Evolutionary conservation across 1,140 invertebrate species (phyloP).

Genomic region (Bombus balteatus): DNA sequence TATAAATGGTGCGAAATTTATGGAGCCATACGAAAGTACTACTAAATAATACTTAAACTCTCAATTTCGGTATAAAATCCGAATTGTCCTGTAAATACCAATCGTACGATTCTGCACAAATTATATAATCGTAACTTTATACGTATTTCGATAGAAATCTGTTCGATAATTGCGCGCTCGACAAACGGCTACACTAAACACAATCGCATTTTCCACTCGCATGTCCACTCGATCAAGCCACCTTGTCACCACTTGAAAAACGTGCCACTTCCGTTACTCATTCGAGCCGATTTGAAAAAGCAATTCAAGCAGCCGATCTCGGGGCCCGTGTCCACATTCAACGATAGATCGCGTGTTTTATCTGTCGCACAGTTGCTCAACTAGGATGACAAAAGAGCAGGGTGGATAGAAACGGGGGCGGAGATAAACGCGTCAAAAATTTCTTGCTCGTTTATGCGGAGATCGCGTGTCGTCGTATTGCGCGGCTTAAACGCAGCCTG

Average conservation of each 20-base stretch:
- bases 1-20: too few relatives aligned
- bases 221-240: background rate
- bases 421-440: slow-evolving; percentile 63
- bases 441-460: slow-evolving; percentile 57
- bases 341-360: slow-evolving; percentile 55
- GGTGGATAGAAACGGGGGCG: background rate
- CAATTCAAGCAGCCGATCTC: background rate
- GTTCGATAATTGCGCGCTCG: background rate
- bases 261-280: background rate
- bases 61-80: too few relatives aligned
- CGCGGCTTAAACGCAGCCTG: slow-evolving; percentile 38
- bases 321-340: slow-evolving; percentile 30
- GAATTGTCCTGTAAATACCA: too few relatives aligned
- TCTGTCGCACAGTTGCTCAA: slow-evolving; percentile 14
- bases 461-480: slow-evolving; percentile 53
- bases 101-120: too few relatives aligned
- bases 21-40: too few relatives aligned
- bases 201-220: background rate
- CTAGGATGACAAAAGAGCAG: slow-evolving; percentile 15
- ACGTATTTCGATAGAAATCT: background rate
- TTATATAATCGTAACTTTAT: too few relatives aligned
- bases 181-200: background rate
- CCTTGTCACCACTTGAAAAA: background rate
- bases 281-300: slow-evolving; percentile 2
- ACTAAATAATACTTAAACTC: too few relatives aligned